Conservation (phyloP, 2,888 invertebrate species). For the Cyclophora punctaria region DNA sequence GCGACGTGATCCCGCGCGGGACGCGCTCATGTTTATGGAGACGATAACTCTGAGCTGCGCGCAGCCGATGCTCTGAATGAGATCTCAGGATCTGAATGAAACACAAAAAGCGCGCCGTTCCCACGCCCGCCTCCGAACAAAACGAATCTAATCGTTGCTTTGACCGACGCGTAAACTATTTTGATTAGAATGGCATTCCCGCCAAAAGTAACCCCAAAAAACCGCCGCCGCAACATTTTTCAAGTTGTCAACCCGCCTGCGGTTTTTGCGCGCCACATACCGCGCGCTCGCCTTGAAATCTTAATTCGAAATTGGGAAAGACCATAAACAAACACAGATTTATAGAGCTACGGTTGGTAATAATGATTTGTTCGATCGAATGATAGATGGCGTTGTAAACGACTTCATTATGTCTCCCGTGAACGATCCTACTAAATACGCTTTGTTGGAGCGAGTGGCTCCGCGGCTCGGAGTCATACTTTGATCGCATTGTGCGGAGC, state of each 20-base stretch:
- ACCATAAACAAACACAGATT: conserved; percentile 46
- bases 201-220: conserved; percentile 55
- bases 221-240: conserved; percentile 59
- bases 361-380: conserved; percentile 42
- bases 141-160: conserved; percentile 34
- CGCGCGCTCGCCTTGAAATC: conserved; percentile 62
- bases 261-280: conserved; percentile 58
- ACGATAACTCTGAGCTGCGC: not conserved
- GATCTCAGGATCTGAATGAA: not conserved
- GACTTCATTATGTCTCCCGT: conserved; percentile 49
- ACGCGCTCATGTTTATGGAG: conserved; percentile 14
- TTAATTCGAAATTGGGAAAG: conserved; percentile 49
- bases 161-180: conserved; percentile 67
- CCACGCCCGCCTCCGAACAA: conserved; percentile 44
- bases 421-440: conserved; percentile 23
- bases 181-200: conserved; percentile 72
- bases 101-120: conserved; percentile 26
- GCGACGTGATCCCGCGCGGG: conserved; percentile 20
- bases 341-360: conserved; percentile 51
- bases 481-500: too few relatives aligned
- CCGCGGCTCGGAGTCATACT: too few relatives aligned
- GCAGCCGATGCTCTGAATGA: too few relatives aligned
- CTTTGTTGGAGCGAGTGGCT: conserved; percentile 11
- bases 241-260: conserved; percentile 57
- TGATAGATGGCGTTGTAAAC: conserved; percentile 40